Percentiles rank a stretch among this genome's conserved stretches.
Evolutionary conservation across 2,113 vertebrate species (phyloP).

Genomic region (Phrynosoma platyrhinos): DNA sequence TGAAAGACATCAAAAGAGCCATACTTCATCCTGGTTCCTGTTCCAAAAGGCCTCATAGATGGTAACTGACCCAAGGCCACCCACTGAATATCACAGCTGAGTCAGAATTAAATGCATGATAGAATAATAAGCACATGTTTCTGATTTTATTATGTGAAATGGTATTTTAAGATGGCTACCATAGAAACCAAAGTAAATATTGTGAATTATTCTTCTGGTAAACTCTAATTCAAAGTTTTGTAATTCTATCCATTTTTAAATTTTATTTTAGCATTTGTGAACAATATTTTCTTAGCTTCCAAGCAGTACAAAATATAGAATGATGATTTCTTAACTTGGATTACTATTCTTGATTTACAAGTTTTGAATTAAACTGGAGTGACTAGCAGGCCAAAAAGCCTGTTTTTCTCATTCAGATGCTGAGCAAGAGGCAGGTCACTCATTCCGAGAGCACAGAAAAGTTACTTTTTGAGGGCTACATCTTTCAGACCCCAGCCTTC

Average conservation of each 20-base stretch:
- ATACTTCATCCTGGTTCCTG: not conserved
- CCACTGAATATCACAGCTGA: not conserved
- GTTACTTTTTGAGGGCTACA: not conserved
- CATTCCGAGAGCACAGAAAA: not conserved
- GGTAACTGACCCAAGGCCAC: conserved; percentile 11
- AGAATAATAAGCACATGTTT: conserved; percentile 30
- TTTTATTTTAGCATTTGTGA: not conserved
- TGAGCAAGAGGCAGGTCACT: not conserved
- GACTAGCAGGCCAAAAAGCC: not conserved
- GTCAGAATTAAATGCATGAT: conserved; percentile 11
- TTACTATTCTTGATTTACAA: not conserved
- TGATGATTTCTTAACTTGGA: not conserved
- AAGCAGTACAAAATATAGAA: not conserved
- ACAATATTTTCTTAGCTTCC: conserved; percentile 9
- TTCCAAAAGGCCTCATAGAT: not conserved
- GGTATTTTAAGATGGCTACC: conserved; percentile 14
- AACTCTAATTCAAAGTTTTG: not conserved
- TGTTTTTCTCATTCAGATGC: not conserved
- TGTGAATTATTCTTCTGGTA: conserved; percentile 14
- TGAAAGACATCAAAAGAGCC: not conserved
- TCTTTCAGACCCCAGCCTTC: not conserved
- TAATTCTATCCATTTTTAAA: not conserved
- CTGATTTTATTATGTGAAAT: conserved; percentile 13
- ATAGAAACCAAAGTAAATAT: conserved; percentile 34
- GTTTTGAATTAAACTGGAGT: conserved; percentile 5